These are phyloP conservation scores for Camponotus pennsylvanicus DNA, from an alignment of 1,140 invertebrate species.

Conservation along the genomic window DNA sequence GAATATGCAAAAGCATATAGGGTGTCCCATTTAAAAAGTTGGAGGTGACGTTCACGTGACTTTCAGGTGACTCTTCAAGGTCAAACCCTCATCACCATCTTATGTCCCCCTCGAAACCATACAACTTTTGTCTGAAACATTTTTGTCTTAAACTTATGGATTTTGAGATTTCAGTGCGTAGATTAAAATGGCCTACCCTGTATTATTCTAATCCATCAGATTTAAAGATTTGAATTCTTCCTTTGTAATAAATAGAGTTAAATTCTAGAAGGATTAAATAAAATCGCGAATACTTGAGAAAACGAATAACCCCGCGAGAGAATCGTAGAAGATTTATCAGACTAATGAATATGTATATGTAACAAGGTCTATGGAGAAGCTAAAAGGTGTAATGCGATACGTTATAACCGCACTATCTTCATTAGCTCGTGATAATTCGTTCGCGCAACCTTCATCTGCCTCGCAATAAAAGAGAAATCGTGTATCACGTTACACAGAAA, in stretches of 20 bases:
- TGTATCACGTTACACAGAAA: not conserved
- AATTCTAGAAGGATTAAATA: not conserved
- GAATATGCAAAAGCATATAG: too few relatives aligned
- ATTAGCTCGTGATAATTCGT: slow-evolving; percentile 39
- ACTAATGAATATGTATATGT: slow-evolving; percentile 41
- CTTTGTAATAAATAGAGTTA: not conserved
- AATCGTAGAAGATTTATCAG: not conserved
- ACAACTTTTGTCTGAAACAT: too few relatives aligned
- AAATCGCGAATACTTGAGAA: not conserved
- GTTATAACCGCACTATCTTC: slow-evolving; percentile 19
- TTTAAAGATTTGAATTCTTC: not conserved
- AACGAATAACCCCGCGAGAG: not conserved
- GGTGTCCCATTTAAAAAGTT: too few relatives aligned
- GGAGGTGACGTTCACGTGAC: too few relatives aligned
- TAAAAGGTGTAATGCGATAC: slow-evolving; percentile 10
- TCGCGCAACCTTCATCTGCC: not conserved
- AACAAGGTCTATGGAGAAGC: not conserved
- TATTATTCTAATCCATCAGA: not conserved
- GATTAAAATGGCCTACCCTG: too few relatives aligned
- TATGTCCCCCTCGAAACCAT: too few relatives aligned
- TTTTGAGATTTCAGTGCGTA: too few relatives aligned
- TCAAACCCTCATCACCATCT: too few relatives aligned
- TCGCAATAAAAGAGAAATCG: slow-evolving; percentile 8
- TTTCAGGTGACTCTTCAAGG: too few relatives aligned
- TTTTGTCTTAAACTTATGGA: too few relatives aligned